These are phyloP conservation scores for Papilio elwesi DNA, from an alignment of 2,888 invertebrate species.

Conservation along the genomic window DNA sequence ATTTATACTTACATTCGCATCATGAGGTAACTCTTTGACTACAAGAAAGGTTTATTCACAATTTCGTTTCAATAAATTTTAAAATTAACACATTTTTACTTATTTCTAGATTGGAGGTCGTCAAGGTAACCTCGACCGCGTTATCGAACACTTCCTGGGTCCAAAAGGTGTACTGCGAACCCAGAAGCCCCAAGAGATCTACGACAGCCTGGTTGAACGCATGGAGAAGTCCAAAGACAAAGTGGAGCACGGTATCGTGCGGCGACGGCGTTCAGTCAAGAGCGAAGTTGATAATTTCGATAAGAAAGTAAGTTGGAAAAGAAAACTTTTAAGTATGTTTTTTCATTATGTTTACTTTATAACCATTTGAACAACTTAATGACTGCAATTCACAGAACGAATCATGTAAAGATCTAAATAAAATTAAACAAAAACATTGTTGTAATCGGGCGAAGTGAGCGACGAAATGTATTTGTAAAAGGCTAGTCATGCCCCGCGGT, in stretches of 20 bases:
- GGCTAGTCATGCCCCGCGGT: too few relatives aligned
- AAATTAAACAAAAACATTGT: too few relatives aligned
- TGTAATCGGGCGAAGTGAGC: too few relatives aligned
- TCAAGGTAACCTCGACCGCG: slow-evolving; percentile 90
- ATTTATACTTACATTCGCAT: too few relatives aligned
- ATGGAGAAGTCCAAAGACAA: slow-evolving; percentile 70
- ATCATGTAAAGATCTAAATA: too few relatives aligned
- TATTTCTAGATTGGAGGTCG: slow-evolving; percentile 85
- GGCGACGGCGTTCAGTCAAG: slow-evolving; percentile 74
- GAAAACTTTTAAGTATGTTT: not conserved
- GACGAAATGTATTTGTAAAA: too few relatives aligned
- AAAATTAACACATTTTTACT: not conserved
- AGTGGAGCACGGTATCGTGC: slow-evolving; percentile 68
- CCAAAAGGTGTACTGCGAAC: slow-evolving; percentile 86
- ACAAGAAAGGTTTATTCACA: not conserved
- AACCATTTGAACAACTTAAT: too few relatives aligned
- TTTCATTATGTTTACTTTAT: not conserved
- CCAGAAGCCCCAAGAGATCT: slow-evolving; percentile 69
- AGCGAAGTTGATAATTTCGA: slow-evolving; percentile 76
- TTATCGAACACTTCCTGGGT: slow-evolving; percentile 90
- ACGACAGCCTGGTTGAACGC: slow-evolving; percentile 59
- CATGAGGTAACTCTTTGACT: too few relatives aligned
- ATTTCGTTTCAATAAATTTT: not conserved
- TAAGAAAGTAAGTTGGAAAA: slow-evolving; percentile 65
- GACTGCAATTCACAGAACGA: too few relatives aligned